These are phyloP conservation scores for Helicoverpa armigera DNA, from an alignment of 1,140 invertebrate species.

Conservation along the genomic window DNA sequence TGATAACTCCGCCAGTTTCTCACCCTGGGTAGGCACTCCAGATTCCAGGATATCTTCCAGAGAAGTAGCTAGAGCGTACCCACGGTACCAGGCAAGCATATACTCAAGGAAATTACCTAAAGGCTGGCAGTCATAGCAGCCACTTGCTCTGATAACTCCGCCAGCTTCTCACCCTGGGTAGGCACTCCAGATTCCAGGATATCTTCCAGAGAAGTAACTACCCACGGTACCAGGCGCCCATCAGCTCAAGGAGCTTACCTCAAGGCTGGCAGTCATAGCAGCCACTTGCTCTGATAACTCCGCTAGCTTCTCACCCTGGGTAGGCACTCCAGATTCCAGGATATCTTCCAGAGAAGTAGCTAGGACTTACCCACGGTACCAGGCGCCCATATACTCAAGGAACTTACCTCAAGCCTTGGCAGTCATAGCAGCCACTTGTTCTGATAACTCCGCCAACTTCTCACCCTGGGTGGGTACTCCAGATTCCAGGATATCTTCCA, in stretches of 20 bases:
- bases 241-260: conserved; percentile 58
- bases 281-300: conserved; percentile 72
- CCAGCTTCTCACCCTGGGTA: conserved; percentile 73
- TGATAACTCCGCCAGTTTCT: conserved; percentile 68
- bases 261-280: conserved; percentile 78
- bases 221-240: neutral
- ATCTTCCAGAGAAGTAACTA: conserved; percentile 87
- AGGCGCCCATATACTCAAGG: neutral
- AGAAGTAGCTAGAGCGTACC: conserved; percentile 86
- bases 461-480: conserved; percentile 81
- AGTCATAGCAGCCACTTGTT: conserved; percentile 76
- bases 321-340: conserved; percentile 84
- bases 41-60: conserved; percentile 86
- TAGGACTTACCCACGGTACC: conserved; percentile 82
- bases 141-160: conserved; percentile 70
- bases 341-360: conserved; percentile 86
- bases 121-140: conserved; percentile 77
- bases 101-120: conserved; percentile 60
- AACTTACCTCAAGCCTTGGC: conserved; percentile 75
- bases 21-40: conserved; percentile 80
- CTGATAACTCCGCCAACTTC: conserved; percentile 67
- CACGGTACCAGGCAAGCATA: neutral
- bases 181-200: conserved; percentile 85
- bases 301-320: conserved; percentile 68
- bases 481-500: conserved; percentile 86